Evolutionary conservation across 2,888 invertebrate species (phyloP).

Genomic region (Acleris laterana): DNA sequence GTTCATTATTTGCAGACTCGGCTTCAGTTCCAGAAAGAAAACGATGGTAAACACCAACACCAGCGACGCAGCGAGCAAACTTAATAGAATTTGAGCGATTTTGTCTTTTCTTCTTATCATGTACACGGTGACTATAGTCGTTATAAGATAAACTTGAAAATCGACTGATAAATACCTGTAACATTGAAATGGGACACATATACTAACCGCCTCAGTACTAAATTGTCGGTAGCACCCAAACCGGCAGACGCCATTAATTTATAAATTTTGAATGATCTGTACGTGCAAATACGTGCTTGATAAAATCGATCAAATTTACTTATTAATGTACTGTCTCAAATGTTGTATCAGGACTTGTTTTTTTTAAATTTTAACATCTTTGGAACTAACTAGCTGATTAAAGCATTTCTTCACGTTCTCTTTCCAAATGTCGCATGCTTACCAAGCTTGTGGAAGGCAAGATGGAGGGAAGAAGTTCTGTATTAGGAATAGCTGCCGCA

Average conservation of each 20-base stretch:
- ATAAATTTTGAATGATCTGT: too few species aligned
- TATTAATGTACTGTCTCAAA: not conserved
- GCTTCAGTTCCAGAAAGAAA: conserved; percentile 31
- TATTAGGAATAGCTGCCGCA: conserved; percentile 32
- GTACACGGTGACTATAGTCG: conserved; percentile 25
- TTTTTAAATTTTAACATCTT: too few species aligned
- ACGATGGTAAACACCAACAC: conserved; percentile 29
- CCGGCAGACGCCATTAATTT: too few species aligned
- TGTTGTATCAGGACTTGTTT: too few species aligned
- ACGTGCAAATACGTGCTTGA: too few species aligned
- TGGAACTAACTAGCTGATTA: too few species aligned
- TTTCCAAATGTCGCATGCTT: not conserved
- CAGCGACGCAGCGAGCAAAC: conserved; percentile 20
- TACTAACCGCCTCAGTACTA: not conserved
- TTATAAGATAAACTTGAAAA: conserved; percentile 34
- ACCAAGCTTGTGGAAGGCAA: conserved; percentile 37
- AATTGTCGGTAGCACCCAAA: too few species aligned
- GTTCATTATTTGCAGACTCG: conserved; percentile 30
- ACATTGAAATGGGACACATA: not conserved
- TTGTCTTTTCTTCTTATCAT: conserved; percentile 19
- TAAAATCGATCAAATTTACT: not conserved
- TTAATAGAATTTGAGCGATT: conserved; percentile 20
- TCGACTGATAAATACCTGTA: conserved; percentile 38
- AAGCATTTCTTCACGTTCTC: too few species aligned
- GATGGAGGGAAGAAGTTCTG: conserved; percentile 35